Evolutionary conservation across 2,888 invertebrate genomes (phyloP), one percentile per base, ranked within the genome.

Genomic region (Halictus quadricinctus): DNA sequence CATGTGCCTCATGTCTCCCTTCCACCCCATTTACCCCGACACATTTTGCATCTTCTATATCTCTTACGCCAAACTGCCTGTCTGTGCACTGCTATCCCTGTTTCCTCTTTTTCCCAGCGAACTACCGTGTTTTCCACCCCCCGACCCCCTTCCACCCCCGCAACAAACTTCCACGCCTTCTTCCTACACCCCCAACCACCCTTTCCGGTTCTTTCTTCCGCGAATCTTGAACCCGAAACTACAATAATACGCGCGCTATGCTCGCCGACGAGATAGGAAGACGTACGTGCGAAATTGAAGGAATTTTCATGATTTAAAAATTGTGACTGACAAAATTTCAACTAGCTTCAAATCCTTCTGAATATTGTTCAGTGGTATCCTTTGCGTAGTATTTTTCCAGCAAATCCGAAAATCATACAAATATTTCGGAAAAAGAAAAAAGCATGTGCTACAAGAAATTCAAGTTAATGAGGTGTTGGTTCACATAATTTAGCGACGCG

Each of bases 61-160:
- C 50, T 79, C n/a, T 66, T 66, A 25, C 36, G 18, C 36, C n/a
- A 76, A 66, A 76, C 76, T 29, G 25, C 25, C 69, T 76, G 13
- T 69, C 73, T 46, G 13, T 64, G 13, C 60, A 18, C 41, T 15
- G 13, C 10, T 48, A 46, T 29, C 72, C 54, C 75, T 64, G 66
- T 66, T 66, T 77, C 58, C 54, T 54, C 41, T 36, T 43, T n/a
- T 36, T 36, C 74, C 18, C 54, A 58, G 54, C n/a, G 29, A 76
- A 79, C 12, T 41, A 13, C 36, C 76, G 7, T 36, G 13, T 66
- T 60, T 21, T 21, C 29, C 29, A 29, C 36, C 36, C 43, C 72
- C 15, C 1, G 72, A 41, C 36, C 73, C 18, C 43, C 48, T 79
- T 66, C 41, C 41, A n/a, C 36, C 36, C 29, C 36, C 48, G 13